Percentiles rank a stretch among this genome's conserved stretches.
Conservation (phyloP, 1,140 invertebrate genomes). For the Microplitis mediator region DNA sequence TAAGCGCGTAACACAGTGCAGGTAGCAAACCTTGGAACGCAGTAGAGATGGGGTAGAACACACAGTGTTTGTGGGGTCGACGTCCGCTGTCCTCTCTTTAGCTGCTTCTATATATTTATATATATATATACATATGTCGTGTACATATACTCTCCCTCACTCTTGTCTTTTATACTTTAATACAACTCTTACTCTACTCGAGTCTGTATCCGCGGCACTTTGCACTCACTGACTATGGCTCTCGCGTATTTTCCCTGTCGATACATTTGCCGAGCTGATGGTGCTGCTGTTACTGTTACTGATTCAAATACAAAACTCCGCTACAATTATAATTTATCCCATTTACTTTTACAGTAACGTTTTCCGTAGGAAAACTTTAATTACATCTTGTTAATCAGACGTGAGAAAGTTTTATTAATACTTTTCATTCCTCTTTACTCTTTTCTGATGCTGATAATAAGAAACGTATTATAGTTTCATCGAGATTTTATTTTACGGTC, state of each 20-base stretch:
- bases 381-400: too few relatives aligned
- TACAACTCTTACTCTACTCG: neutral
- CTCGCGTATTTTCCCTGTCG: neutral
- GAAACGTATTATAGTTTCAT: too few relatives aligned
- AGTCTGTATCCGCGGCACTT: neutral
- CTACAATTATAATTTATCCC: too few relatives aligned
- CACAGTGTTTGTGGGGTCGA: slow-evolving; percentile 32
- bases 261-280: neutral
- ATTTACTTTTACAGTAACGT: too few relatives aligned
- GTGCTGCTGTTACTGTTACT: neutral
- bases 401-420: too few relatives aligned
- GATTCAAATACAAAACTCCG: too few relatives aligned
- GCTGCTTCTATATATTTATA: slow-evolving; percentile 21
- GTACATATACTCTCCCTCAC: slow-evolving; percentile 13
- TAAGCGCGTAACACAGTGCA: slow-evolving; percentile 19
- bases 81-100: slow-evolving; percentile 34
- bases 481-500: too few relatives aligned
- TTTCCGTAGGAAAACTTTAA: too few relatives aligned
- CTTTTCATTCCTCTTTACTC: too few relatives aligned
- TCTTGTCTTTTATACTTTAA: neutral
- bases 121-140: slow-evolving; percentile 18
- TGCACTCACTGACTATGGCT: too few relatives aligned
- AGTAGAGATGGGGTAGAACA: slow-evolving; percentile 34
- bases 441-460: neutral
- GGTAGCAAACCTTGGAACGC: slow-evolving; percentile 31